Evolutionary conservation across 2,113 vertebrate species (phyloP), one percentile per base, ranked within the genome.

Genomic region (Urocitellus parryii): DNA sequence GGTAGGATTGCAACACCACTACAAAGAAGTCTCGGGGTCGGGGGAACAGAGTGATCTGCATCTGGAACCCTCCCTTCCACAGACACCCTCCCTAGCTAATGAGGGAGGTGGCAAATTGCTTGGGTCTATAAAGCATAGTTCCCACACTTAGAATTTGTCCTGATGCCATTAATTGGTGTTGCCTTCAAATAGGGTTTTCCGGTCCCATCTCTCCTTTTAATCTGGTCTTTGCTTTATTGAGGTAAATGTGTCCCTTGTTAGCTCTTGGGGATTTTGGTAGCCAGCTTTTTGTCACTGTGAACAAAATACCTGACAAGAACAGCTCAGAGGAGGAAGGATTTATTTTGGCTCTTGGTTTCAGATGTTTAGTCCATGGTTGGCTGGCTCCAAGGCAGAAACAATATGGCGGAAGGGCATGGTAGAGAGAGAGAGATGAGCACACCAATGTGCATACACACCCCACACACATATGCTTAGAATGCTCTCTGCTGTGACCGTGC

Each of bases 371-470:
- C 24, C 25, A 11, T 11, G 24, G 24, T 4, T 63, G 61, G 61
- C 61, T 4, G 10, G 61, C 24, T 63, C 61, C 61, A 63, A 11
- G 61, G 61, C 61, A 25, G 9, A 63, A 61, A 63, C 61, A 27
- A 63, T 63, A 63, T 63, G 61, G 61, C 24, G 3, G 61, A 63
- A 63, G 61, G 24, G 24, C 24, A 25, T 63, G 24, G 61, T 27
- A 53, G 8, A 79, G 63, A 68, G 14, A 8, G 20, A 24, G 78
- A 56, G 4, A 79, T 56, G 5, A 24, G 39, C 67, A 42, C 13
- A 34, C 39, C 0, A 58, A 74, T 0, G 1, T 12, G 34, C 25
- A 53, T 20, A 8, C 0, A 0, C 27, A 2, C 74, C 51, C 61
- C 24, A 0, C 87, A 20, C 78, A 76, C 45, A 6, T 12, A 12